These are phyloP conservation scores for Neotoxoptera formosana DNA, from an alignment of 1,140 invertebrate species.

Conservation along the genomic window DNA sequence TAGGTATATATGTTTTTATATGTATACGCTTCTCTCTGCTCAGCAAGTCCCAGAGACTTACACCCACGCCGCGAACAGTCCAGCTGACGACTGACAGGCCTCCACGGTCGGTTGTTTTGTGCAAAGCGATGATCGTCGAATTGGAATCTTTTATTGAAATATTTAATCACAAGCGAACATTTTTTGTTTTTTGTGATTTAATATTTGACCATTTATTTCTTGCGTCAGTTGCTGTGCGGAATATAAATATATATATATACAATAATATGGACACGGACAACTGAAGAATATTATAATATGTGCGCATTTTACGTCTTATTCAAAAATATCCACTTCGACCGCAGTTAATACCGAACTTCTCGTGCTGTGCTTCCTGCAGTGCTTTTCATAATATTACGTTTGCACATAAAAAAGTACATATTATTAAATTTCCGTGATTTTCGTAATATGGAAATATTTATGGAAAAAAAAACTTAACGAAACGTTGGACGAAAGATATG, in stretches of 20 bases:
- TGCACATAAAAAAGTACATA: not conserved
- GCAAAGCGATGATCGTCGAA: not conserved
- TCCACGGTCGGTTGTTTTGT: not conserved
- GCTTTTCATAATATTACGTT: not conserved
- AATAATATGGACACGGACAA: not conserved
- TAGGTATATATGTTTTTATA: not conserved
- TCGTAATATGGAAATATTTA: not conserved
- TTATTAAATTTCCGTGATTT: not conserved
- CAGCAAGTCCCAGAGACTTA: not conserved
- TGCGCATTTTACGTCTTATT: not conserved
- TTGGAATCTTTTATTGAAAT: not conserved
- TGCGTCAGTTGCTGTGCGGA: not conserved
- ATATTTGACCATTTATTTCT: not conserved
- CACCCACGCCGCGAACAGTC: not conserved
- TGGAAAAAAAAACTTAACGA: not conserved
- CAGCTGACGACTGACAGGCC: not conserved
- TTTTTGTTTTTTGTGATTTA: not conserved
- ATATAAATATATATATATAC: not conserved
- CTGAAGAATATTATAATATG: not conserved
- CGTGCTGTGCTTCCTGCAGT: not conserved
- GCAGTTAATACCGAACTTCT: not conserved
- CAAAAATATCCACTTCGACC: not conserved
- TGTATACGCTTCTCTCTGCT: not conserved
- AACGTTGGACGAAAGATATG: not conserved
- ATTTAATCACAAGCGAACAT: not conserved